Evolutionary conservation across 2,113 vertebrate genomes (phyloP), one percentile per base, ranked within the genome.

Genomic region (Monarcha castaneiventris): DNA sequence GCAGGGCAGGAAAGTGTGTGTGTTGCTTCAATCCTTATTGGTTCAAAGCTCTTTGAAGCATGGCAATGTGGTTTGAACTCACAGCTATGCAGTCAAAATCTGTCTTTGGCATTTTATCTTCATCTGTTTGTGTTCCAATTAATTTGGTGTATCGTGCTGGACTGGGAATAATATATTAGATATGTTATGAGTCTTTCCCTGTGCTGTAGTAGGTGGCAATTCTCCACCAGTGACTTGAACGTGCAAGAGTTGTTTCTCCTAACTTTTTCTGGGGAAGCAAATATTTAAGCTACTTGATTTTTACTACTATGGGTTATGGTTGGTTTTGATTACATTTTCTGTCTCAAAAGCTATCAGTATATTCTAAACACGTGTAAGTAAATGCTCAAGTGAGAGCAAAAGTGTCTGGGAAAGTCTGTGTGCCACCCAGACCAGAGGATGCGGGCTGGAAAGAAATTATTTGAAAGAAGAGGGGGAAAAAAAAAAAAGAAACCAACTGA

Each of bases 211-310:
- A 85, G 84, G 66, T 91, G 83, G 64, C 49, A 89, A 22, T 29
- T 58, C 75, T 88, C 52, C 49, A 49, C 51, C 73, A 94, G 48
- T 77, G 64, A 73, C 68, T 85, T 78, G 69, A 76, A 87, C 91
- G 69, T 74, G 15, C 17, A 46, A 93, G 74, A 91, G 35, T 21
- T 90, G 32, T 35, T 89, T 84, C 55, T 62, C 32, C 55, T 33
- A 82, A 0, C 32, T 52, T 93, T 86, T 93, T 91, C 30, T 74
- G 16, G 16, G 9, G 32, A 92, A 72, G 37, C 30, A 91, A 91
- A 95, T 93, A 92, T 89, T 97, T 90, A 73, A 94, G 87, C 54
- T 87, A 52, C 35, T 91, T 49, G 39, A 64, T 71, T 93, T 96
- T 90, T 94, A 51, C 76, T 90, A 12, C 63, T 63, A n/a, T 37